Evolutionary conservation across 1,140 invertebrate species (phyloP), one percentile per base, ranked within the genome.

Genomic region (Sycophaga agraensis): DNA sequence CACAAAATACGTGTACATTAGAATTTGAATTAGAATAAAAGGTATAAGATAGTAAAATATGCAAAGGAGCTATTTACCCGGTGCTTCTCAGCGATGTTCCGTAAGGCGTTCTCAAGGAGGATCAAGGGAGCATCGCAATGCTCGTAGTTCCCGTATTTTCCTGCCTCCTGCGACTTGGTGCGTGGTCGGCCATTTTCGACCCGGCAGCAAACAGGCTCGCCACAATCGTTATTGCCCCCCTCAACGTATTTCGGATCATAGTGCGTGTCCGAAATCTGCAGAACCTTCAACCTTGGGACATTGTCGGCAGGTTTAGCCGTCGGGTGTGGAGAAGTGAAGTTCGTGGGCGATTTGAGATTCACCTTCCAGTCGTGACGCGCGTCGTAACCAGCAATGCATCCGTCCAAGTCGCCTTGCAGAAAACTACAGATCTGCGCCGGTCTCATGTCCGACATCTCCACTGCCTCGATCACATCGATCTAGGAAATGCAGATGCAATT

Each of bases 131-230:
- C 92, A 76, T 96, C 93, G 68, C 93, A 96, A 70, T 94, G 93
- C 66, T 92, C 84, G 75, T 95, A 96, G 73, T 96, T 92, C n/a
- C 94, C 94, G 93, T 93, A 97, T 65, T 89, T 87, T n/a, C 94
- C 94, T 0, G 93, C 93, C 0, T 87, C 88, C 4, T 85, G 85
- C 58, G 88, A 85, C 0, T 89, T 84, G 14, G 83, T 85, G n/a
- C 83, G 71, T 0, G 91, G 87, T 3, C 86, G 84, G 2, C 90
- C 91, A 68, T 88, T 92, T 3, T 89, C 91, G 21, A 88, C 77
- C 24, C 93, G 84, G 75, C 93, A 97, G 72, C 93, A 97, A 1
- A 96, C 76, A 0, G 93, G 94, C 76, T 96, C 93, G 63, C 89
- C 88, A 77, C 94, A 97, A 56, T 92, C 89, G 0, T 93, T 93